Evolutionary conservation across 1,140 invertebrate genomes (phyloP).

Genomic region (Zaprionus gabonicus): DNA sequence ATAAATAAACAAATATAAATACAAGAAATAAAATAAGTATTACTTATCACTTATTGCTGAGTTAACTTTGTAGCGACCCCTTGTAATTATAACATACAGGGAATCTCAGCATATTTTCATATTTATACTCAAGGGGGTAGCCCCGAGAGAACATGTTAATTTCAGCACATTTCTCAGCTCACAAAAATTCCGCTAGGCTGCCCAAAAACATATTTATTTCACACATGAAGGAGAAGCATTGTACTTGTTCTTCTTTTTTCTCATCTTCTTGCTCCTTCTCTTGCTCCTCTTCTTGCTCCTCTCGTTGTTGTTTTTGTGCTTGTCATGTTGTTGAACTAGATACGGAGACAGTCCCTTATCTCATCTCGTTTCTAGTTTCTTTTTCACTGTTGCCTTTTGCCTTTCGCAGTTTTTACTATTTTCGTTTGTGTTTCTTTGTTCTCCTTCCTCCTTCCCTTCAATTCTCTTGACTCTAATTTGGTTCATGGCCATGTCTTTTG

Average conservation of each 20-base stretch:
- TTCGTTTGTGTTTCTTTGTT: slow-evolving; percentile 3
- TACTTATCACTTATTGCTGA: too few species aligned
- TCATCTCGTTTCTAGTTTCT: slow-evolving; percentile 40
- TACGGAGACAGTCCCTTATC: slow-evolving; percentile 30
- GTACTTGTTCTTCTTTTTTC: slow-evolving; percentile 9
- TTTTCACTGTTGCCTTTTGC: slow-evolving; percentile 5
- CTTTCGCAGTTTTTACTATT: slow-evolving; percentile 5
- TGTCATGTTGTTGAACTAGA: slow-evolving; percentile 71
- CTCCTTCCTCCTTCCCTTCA: slow-evolving; percentile 28
- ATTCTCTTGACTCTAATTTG: slow-evolving; percentile 79
- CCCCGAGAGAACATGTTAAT: slow-evolving; percentile 10
- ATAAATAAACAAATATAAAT: too few species aligned
- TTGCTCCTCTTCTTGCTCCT: too few species aligned
- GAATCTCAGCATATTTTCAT: background rate
- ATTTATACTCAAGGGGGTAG: background rate
- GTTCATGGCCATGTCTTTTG: slow-evolving; percentile 61
- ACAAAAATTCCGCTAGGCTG: slow-evolving; percentile 9
- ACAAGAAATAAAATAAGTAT: too few species aligned
- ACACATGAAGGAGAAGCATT: slow-evolving; percentile 19
- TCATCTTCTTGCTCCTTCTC: too few species aligned
- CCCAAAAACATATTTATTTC: slow-evolving; percentile 6
- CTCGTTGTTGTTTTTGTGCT: slow-evolving; percentile 19
- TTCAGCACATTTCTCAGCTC: slow-evolving; percentile 14
- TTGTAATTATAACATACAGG: background rate
- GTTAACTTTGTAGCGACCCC: too few species aligned